Base-by-base conservation (phyloP, 2,113 vertebrate genomes). In the Otocyon megalotis region DNA sequence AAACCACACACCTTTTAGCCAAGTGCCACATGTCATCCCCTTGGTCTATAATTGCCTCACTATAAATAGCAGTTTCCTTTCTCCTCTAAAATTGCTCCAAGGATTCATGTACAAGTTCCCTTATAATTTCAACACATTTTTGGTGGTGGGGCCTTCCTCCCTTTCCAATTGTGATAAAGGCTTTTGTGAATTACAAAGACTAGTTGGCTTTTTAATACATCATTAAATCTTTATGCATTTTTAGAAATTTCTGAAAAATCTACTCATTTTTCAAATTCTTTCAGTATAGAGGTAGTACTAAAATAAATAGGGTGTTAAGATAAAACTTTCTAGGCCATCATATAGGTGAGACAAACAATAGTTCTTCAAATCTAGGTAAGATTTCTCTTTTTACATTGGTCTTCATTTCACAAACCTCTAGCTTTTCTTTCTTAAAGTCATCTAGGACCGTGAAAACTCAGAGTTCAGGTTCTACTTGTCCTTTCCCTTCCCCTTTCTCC, bases 21-120 rank as follows among this genome's bases (percentile, higher is more conserved):
- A 97, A 96, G 65, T 94, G 74, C 96, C 71, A 96, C 58, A 71
- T 94, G 90, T 35, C 54, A 72, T 96, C 88, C 95, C 53, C 26
- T 56, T 76, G 1, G 58, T 1, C 74, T 97, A 65, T 86, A 98
- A 58, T 91, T 94, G 50, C 90, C 95, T 72, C 12, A 65, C 26
- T 96, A 87, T 95, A 98, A 98, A 98, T 95, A 95, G 30, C 91
- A 90, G 95, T 97, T 98, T 98, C 92, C 76, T 96, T 97, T 97
- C 92, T 93, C 77, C 56, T 96, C 35, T 97, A 80, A 97, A 97
- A 93, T 97, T 97, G 79, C 71, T 97, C 69, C 97, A 93, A 96
- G 80, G 96, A 97, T 84, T 94, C 97, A 98, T 87, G 37, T 72
- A 98, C 89, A 98, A 82, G 72, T 95, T 98, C 97, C 96, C 24